phyloP scores from a whole-genome alignment of 2,888 invertebrate species.

The Lucinisca nassula region DNA sequence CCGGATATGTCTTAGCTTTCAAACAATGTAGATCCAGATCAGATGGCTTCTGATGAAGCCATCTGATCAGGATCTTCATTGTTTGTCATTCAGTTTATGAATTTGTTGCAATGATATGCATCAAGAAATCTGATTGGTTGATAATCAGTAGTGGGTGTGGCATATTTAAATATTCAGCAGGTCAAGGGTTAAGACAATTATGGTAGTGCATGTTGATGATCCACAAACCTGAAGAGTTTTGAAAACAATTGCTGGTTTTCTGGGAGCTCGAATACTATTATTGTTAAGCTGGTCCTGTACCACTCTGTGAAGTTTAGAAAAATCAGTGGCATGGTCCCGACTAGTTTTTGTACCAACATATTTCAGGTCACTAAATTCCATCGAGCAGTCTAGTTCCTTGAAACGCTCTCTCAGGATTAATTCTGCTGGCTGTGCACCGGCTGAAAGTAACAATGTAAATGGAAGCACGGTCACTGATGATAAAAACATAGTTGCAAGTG shows the following conservation, averaged over 20 bases:
- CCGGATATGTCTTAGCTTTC: too few relatives aligned
- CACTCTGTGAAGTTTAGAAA: slow-evolving; percentile 90
- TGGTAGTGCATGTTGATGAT: too few relatives aligned
- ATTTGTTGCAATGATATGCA: too few relatives aligned
- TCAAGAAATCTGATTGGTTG: too few relatives aligned
- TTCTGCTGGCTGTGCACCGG: slow-evolving; percentile 78
- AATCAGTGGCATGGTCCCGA: slow-evolving; percentile 89
- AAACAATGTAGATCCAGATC: too few relatives aligned
- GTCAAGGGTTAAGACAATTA: too few relatives aligned
- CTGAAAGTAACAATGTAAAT: not conserved
- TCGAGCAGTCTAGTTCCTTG: slow-evolving; percentile 90
- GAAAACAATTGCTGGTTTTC: slow-evolving; percentile 92
- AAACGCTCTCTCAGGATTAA: slow-evolving; percentile 90
- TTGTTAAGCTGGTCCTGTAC: slow-evolving; percentile 91
- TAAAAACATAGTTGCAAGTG: too few relatives aligned
- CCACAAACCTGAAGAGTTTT: slow-evolving; percentile 92
- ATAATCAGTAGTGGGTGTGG: too few relatives aligned
- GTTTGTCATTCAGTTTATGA: too few relatives aligned
- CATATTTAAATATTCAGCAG: too few relatives aligned
- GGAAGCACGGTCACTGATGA: not conserved
- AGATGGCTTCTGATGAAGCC: too few relatives aligned
- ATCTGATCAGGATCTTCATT: too few relatives aligned
- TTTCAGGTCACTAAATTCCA: slow-evolving; percentile 92
- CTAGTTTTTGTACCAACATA: slow-evolving; percentile 87
- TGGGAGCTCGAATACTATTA: slow-evolving; percentile 92